Evolutionary conservation across 2,797 vertebrate species (phyloP).

Genomic region (Sebastes steindachneri): DNA sequence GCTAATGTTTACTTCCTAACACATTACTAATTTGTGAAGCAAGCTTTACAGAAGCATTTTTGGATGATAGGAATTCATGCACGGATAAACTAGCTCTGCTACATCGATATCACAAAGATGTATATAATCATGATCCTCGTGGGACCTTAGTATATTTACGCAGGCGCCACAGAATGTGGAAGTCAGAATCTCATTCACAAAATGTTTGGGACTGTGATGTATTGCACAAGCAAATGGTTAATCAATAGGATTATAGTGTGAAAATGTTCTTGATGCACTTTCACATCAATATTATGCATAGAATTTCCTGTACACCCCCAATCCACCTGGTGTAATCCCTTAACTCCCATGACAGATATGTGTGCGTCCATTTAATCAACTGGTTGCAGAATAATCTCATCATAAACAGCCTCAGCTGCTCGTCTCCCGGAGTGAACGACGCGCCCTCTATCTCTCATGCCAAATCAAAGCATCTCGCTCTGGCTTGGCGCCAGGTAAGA

Average conservation of each 20-base stretch:
- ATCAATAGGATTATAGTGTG: constrained; percentile 32
- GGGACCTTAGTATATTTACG: constrained; percentile 15
- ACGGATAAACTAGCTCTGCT: constrained; percentile 14
- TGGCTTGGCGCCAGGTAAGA: constrained; percentile 55
- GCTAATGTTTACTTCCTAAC: background rate
- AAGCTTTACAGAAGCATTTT: background rate
- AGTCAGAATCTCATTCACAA: constrained; percentile 2
- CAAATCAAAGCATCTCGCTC: constrained; percentile 46
- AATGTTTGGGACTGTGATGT: background rate
- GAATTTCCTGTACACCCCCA: background rate
- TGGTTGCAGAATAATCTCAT: constrained; percentile 53
- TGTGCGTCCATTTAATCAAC: constrained; percentile 53
- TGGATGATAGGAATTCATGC: background rate
- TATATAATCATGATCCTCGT: background rate
- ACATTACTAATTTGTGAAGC: constrained; percentile 22
- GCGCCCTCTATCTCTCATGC: constrained; percentile 12
- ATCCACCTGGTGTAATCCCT: constrained; percentile 19
- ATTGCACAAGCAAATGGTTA: constrained; percentile 6
- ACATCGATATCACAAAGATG: background rate
- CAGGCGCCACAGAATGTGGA: background rate
- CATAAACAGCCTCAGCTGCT: constrained; percentile 46
- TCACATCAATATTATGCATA: constrained; percentile 13
- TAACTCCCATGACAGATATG: constrained; percentile 34
- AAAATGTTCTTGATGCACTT: constrained; percentile 19
- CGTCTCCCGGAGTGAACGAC: constrained; percentile 9